Base-by-base conservation (phyloP, 2,888 invertebrate species). In the Napeogenes inachia region DNA sequence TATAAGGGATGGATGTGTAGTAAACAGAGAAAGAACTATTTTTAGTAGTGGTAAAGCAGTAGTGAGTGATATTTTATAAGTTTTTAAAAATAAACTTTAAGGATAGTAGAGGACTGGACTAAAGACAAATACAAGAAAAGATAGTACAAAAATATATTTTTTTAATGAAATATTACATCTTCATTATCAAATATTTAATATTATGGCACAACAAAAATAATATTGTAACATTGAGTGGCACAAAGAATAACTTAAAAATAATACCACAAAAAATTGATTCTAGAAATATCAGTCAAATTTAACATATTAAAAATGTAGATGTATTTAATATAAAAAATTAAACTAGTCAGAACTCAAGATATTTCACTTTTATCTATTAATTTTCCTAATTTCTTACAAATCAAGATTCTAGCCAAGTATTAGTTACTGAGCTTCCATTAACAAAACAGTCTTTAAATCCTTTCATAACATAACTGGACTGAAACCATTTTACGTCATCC, bases 1-100 rank as follows among this genome's bases (percentile, higher is more conserved):
- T 12, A 79, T 94, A 12, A 91, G 92, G 63, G 86, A 92, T 71
- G 92, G 92, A 21, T 95, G 95, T 82, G 89, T 94, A 50, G 76
- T 79, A 32, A 67, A 89, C 85, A 68, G 86, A 87, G 76, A 91
- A 66, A 74, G 81, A 59, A 69, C 76, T 42, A 80, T 82, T 59
- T 84, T 84, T 68, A 75, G 84, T 73, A 71, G 78, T 66, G 83
- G 84, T 30, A 68, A 76, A 61, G 73, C 75, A 42, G 76, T 77
- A 72, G 73, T 80, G 13, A 62, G 67, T 54, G 56, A 78, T 4
- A 74, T 71, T 56, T 66, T 73, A 56, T 73, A 70, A 62, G 33
- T 21, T 35, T n/a, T 10, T 45, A 53, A 42, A 4, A 42, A 2
- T 42, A 42, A 46, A n/a, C 13, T 2, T 3, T 30, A 33, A 54